Base-by-base conservation (phyloP, 2,113 vertebrate species). In the Speoplatyrhinus poulsoni region DNA sequence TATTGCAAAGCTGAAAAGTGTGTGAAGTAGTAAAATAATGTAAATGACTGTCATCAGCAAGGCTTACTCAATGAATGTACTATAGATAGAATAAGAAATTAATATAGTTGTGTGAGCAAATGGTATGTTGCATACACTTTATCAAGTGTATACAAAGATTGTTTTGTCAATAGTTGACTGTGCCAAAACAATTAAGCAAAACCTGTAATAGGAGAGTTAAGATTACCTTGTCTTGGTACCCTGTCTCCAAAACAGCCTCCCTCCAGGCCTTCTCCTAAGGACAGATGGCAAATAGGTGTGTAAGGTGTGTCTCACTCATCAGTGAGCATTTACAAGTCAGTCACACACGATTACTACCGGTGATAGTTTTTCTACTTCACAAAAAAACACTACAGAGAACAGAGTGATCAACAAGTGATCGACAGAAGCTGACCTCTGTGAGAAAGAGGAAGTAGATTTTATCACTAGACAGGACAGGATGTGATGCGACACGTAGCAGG, bases 231-330 rank as follows among this genome's bases (percentile, higher is more conserved):
- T 95, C 85, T 69, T 98, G 96, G 85, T 96, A 97, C 46, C 94
- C 95, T 3, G 95, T 96, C 81, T 96, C 96, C 85, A 94, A 93
- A 86, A 96, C 95, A 0, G 90, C 90, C 65, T 98, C 96, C 73
- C 95, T 96, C 96, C 96, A 98, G 67, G 93, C 94, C 68, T 92
- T 90, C 82, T 98, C 96, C 96, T 98, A 82, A 82, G 86, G 77
- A 87, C 9, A 81, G 62, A 41, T 7, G 82, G 78, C 59, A 57
- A 83, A 71, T 1, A 65, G 49, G 16, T 58, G 60, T 60, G 52
- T 54, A 50, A 0, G 8, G 0, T 11, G 3, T 3, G 17, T 48
- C 19, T 49, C n/a, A n/a, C 12, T 13, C 3, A n/a, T 53, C 36
- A 41, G 36, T 6, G 7, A 4, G 36, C 36, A 6, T 41, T 41